Conservation (phyloP, 2,888 invertebrate genomes). For the Aphidius colemani region DNA sequence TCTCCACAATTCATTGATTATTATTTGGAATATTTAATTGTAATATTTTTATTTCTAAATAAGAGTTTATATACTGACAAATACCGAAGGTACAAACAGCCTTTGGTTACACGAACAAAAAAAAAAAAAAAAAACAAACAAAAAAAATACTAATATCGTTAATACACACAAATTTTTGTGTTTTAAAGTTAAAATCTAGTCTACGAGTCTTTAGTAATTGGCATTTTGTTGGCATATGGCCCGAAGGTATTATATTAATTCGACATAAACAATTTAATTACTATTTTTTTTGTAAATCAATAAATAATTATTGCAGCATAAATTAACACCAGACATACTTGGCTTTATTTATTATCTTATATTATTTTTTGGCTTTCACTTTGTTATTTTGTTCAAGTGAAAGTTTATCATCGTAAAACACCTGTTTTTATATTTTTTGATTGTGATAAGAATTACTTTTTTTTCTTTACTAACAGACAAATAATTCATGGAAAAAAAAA, state of each 20-base stretch:
- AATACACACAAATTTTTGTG: conserved; percentile 34
- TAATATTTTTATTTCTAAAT: too few species aligned
- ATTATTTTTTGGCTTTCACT: conserved; percentile 2
- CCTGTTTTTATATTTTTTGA: neutral
- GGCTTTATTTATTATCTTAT: neutral
- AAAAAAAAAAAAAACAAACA: conserved; percentile 26
- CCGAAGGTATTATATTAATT: conserved; percentile 37
- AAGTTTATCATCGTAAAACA: too few species aligned
- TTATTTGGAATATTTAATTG: too few species aligned
- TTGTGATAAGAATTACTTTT: neutral
- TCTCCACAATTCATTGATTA: too few species aligned
- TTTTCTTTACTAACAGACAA: neutral
- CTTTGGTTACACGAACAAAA: conserved; percentile 46
- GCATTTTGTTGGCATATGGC: conserved; percentile 53
- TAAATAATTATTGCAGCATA: neutral
- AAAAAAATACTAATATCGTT: conserved; percentile 42
- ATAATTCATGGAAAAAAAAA: neutral
- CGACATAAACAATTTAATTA: conserved; percentile 23
- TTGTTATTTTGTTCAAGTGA: too few species aligned
- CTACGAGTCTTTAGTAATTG: conserved; percentile 57
- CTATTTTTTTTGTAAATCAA: conserved; percentile 4
- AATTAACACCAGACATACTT: too few species aligned
- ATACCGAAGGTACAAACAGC: conserved; percentile 39
- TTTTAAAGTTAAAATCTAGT: conserved; percentile 38
- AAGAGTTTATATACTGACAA: neutral